Conservation (phyloP, 2,113 vertebrate species). For the Seriola dumerili region DNA sequence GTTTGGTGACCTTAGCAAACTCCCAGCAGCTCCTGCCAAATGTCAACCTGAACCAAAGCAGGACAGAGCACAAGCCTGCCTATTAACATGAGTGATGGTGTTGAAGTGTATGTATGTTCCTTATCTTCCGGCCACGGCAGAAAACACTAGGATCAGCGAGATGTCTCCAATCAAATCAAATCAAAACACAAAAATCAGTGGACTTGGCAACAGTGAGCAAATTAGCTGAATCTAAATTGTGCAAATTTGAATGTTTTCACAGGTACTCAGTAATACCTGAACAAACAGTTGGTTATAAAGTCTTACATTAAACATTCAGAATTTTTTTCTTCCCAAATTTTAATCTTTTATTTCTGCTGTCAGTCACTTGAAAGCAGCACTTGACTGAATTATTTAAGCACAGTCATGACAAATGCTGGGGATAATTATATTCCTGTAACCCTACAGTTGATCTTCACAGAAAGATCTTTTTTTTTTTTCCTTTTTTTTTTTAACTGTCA, state of each 20-base stretch:
- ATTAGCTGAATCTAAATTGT: neutral
- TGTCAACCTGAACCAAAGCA: neutral
- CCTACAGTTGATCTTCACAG: neutral
- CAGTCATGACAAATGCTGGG: neutral
- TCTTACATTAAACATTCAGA: neutral
- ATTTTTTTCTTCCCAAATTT: neutral
- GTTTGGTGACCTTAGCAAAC: no score
- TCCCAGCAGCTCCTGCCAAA: no score
- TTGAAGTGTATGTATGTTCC: neutral
- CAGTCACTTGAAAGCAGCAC: constrained; percentile 14
- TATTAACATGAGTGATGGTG: neutral
- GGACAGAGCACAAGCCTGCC: neutral
- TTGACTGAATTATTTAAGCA: constrained; percentile 19
- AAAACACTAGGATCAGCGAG: neutral
- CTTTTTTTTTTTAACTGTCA: neutral
- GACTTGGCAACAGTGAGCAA: neutral
- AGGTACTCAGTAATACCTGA: constrained; percentile 9
- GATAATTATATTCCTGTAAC: constrained; percentile 37
- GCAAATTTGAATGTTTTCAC: constrained; percentile 22
- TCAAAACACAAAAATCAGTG: neutral
- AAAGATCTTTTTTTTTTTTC: neutral
- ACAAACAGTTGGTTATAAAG: constrained; percentile 14
- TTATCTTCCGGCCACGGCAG: neutral
- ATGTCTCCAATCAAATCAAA: constrained; percentile 19
- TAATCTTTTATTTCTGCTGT: constrained; percentile 21